Percentiles rank a stretch among this genome's conserved stretches.
phyloP scores from a whole-genome alignment of 1,140 invertebrate species.

The Amphibalanus amphitrite region DNA sequence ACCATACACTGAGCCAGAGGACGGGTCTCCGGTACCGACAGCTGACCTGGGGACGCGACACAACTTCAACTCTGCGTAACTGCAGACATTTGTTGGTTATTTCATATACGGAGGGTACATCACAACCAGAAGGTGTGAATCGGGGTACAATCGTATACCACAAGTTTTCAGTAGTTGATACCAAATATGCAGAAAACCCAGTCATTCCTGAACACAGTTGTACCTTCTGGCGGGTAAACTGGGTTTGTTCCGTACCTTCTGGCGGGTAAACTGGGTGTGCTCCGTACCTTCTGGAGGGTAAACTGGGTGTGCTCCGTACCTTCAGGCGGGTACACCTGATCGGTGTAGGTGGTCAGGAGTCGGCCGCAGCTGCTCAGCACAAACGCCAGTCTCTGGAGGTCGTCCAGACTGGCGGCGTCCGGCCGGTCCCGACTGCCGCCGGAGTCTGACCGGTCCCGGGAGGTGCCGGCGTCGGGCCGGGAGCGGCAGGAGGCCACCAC shows the following conservation, averaged over 20 bases:
- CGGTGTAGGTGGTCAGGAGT: slow-evolving; percentile 60
- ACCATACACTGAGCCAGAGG: slow-evolving; percentile 62
- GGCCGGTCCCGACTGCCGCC: too few relatives aligned
- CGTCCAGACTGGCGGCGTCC: neutral
- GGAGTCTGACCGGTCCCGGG: slow-evolving; percentile 6
- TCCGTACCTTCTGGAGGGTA: too few relatives aligned
- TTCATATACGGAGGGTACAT: too few relatives aligned
- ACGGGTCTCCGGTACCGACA: slow-evolving; percentile 5
- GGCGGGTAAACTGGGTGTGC: neutral
- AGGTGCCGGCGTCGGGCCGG: slow-evolving; percentile 23
- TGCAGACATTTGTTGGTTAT: too few relatives aligned
- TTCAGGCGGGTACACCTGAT: slow-evolving; percentile 68
- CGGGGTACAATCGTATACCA: too few relatives aligned
- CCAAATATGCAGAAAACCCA: too few relatives aligned
- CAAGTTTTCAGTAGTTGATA: too few relatives aligned
- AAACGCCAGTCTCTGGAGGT: slow-evolving; percentile 9
- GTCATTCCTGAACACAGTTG: too few relatives aligned
- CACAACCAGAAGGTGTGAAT: too few relatives aligned
- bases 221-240: too few relatives aligned
- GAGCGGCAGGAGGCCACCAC: slow-evolving; percentile 43
- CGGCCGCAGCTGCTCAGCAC: slow-evolving; percentile 23
- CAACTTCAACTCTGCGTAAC: too few relatives aligned
- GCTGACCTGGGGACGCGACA: neutral
- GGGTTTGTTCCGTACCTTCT: neutral
- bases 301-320: slow-evolving; percentile 18